Evolutionary conservation across 2,888 invertebrate species (phyloP).

Genomic region (Acleris emargana): DNA sequence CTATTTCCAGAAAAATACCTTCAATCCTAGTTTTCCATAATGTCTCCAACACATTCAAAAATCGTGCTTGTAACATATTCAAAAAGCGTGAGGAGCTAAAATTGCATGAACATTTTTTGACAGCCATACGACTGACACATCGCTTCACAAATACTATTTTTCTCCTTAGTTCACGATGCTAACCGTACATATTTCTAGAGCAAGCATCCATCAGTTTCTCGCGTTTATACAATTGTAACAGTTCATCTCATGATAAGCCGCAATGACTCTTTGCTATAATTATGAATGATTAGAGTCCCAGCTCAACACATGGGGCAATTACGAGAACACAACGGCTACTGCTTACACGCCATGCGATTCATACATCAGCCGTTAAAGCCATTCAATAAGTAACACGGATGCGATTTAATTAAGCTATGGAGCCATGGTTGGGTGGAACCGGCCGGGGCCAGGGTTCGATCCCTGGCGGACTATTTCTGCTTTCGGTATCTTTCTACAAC

Average conservation of each 20-base stretch:
- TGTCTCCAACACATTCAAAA: no score
- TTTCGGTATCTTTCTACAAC: no score
- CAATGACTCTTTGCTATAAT: slow-evolving; percentile 80
- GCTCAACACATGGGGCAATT: slow-evolving; percentile 80
- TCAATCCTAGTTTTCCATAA: no score
- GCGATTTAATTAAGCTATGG: slow-evolving; percentile 57
- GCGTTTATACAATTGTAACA: slow-evolving; percentile 75
- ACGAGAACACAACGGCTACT: slow-evolving; percentile 78
- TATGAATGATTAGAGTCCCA: slow-evolving; percentile 75
- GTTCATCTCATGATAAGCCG: slow-evolving; percentile 81
- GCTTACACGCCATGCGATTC: slow-evolving; percentile 71
- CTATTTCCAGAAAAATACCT: no score
- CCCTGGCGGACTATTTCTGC: no score
- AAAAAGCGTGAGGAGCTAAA: no score
- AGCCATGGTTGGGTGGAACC: slow-evolving; percentile 22
- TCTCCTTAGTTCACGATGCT: not conserved
- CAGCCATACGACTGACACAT: no score
- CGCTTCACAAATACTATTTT: no score
- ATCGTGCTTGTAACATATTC: no score
- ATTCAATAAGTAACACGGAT: slow-evolving; percentile 75
- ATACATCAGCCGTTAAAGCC: slow-evolving; percentile 70
- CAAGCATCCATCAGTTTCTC: slow-evolving; percentile 66
- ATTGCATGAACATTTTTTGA: no score
- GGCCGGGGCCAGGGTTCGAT: no score
- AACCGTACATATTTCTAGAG: slow-evolving; percentile 39